These are phyloP conservation scores for Aphelinus certus DNA, from an alignment of 1,140 invertebrate genomes.

Conservation along the genomic window DNA sequence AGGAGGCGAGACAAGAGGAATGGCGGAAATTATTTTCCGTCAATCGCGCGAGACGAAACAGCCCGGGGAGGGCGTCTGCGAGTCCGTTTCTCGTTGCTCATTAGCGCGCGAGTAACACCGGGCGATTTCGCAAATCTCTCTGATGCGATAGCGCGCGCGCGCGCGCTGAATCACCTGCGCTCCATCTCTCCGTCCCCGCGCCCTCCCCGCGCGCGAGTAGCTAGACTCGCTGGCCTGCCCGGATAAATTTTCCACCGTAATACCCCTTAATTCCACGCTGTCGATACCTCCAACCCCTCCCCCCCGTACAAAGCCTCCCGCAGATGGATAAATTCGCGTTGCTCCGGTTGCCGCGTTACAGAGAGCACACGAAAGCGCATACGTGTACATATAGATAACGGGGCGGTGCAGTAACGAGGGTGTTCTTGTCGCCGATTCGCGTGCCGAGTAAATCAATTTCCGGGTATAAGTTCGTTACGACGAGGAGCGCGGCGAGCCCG, in stretches of 20 bases:
- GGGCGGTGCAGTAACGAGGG: neutral
- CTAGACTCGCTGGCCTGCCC: neutral
- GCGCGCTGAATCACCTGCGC: neutral
- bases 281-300: neutral
- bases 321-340: neutral
- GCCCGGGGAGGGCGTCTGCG: neutral
- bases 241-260: slow-evolving; percentile 21
- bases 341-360: neutral
- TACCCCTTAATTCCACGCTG: slow-evolving; percentile 13
- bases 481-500: too few relatives aligned
- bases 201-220: too few relatives aligned
- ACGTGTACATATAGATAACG: too few relatives aligned
- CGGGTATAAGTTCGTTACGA: neutral
- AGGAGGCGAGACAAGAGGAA: neutral
- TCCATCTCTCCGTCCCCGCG: neutral
- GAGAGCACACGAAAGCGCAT: neutral
- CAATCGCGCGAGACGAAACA: slow-evolving; percentile 6
- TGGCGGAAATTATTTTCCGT: slow-evolving; percentile 16
- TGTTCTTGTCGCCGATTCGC: neutral
- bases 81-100: neutral
- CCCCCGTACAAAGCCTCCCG: neutral
- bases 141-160: neutral
- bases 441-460: neutral
- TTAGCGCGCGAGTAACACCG: neutral
- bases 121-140: slow-evolving; percentile 19